Evolutionary conservation across 2,113 vertebrate genomes (phyloP).

Genomic region (Scortum barcoo): DNA sequence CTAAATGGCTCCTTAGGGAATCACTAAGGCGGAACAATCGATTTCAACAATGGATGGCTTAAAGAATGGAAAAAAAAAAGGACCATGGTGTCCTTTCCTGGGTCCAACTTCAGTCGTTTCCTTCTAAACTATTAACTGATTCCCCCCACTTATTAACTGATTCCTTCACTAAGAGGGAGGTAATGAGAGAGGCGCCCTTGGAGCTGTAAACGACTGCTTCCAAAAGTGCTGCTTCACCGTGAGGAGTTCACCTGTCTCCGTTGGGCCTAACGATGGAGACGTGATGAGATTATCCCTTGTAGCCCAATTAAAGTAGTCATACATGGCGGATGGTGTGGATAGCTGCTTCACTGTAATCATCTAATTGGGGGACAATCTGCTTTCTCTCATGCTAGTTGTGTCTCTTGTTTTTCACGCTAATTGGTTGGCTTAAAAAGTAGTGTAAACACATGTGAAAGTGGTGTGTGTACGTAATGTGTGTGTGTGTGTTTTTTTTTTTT

Average conservation of each 20-base stretch:
- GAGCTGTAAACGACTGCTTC: slow-evolving; percentile 30
- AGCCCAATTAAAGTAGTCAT: slow-evolving; percentile 41
- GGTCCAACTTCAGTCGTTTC: slow-evolving; percentile 46
- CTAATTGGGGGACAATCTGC: slow-evolving; percentile 15
- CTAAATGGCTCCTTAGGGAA: slow-evolving; percentile 80
- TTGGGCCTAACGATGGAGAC: slow-evolving; percentile 14
- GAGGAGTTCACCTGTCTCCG: slow-evolving; percentile 14
- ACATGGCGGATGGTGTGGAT: not conserved
- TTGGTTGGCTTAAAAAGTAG: not conserved
- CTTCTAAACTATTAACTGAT: slow-evolving; percentile 60
- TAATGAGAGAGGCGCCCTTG: slow-evolving; percentile 50
- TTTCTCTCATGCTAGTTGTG: slow-evolving; percentile 18
- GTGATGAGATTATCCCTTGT: slow-evolving; percentile 39
- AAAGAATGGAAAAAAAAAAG: slow-evolving; percentile 52
- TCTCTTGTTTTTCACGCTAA: not conserved
- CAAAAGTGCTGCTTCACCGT: not conserved
- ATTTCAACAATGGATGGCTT: slow-evolving; percentile 77
- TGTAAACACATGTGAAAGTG: not conserved
- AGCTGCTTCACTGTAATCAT: slow-evolving; percentile 24
- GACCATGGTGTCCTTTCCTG: slow-evolving; percentile 44
- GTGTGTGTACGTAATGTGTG: no score
- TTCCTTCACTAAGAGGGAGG: slow-evolving; percentile 51
- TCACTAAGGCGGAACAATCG: slow-evolving; percentile 77
- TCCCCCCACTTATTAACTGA: slow-evolving; percentile 58
- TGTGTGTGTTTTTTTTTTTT: no score